A percentile compares a stretch with the other conserved stretches of the same genome.
Conservation (phyloP, 2,113 vertebrate species). For the Myiopsitta monachus region DNA sequence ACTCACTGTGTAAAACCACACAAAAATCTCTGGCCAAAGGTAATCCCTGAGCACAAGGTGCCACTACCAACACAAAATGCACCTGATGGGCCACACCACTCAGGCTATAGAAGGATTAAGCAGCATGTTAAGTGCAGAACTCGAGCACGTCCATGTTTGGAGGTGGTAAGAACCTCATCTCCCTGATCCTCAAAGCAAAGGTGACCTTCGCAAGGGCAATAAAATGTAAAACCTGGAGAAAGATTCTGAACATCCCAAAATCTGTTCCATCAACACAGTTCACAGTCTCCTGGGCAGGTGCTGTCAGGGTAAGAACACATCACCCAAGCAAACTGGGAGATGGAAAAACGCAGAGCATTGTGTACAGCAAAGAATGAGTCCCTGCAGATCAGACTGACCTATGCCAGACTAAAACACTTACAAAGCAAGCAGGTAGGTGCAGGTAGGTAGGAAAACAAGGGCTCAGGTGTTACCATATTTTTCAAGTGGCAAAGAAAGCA, state of each 20-base stretch:
- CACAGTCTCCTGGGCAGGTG: neutral
- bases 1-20: neutral
- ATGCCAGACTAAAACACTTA: neutral
- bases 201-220: neutral
- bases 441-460: neutral
- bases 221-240: neutral
- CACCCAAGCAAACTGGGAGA: neutral
- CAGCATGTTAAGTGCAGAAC: neutral
- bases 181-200: constrained; percentile 11
- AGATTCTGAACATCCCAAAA: neutral
- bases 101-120: neutral
- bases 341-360: neutral
- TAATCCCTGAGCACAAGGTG: neutral
- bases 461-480: neutral
- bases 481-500: neutral
- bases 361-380: neutral
- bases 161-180: neutral
- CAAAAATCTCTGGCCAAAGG: neutral
- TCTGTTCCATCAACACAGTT: neutral
- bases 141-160: neutral
- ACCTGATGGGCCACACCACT: neutral
- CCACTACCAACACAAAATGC: neutral
- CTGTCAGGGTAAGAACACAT: neutral
- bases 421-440: neutral
- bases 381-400: neutral